These are phyloP conservation scores for Scopus umbretta DNA, from an alignment of 2,113 vertebrate species.

Conservation along the genomic window DNA sequence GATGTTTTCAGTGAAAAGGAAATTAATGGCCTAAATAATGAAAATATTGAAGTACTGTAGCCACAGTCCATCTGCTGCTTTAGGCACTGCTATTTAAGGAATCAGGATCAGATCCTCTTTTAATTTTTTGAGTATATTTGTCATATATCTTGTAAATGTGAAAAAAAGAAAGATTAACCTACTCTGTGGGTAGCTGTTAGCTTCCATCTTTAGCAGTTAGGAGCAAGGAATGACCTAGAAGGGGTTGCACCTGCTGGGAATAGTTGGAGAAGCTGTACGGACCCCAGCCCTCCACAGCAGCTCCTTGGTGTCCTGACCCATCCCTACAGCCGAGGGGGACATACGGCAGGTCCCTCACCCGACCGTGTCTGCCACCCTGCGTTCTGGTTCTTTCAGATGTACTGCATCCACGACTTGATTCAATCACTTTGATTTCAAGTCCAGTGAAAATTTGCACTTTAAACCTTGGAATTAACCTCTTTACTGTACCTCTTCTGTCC, in stretches of 20 bases:
- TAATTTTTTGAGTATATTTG: not conserved
- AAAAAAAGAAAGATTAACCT: conserved; percentile 1
- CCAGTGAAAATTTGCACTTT: not conserved
- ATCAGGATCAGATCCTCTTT: not conserved
- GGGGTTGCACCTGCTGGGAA: not conserved
- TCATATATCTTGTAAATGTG: conserved; percentile 6
- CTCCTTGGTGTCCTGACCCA: not conserved
- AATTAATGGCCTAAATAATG: conserved; percentile 72
- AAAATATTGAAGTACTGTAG: conserved; percentile 46
- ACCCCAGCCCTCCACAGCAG: not conserved
- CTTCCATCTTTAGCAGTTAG: not conserved
- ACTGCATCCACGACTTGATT: not conserved
- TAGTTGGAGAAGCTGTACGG: fast-evolving
- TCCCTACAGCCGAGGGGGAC: not conserved
- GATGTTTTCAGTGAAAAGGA: conserved; percentile 61
- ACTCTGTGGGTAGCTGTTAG: not conserved
- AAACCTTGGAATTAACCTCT: not conserved
- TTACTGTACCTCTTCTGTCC: not conserved
- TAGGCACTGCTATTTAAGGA: not conserved
- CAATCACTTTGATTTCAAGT: not conserved
- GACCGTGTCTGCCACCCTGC: fast-evolving
- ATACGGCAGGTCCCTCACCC: not conserved
- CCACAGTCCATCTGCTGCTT: conserved; percentile 62
- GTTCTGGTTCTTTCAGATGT: not conserved
- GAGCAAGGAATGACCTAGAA: not conserved